Evolutionary conservation across 2,797 vertebrate genomes (phyloP), one percentile per base, ranked within the genome.

Genomic region (Fratercula arctica): DNA sequence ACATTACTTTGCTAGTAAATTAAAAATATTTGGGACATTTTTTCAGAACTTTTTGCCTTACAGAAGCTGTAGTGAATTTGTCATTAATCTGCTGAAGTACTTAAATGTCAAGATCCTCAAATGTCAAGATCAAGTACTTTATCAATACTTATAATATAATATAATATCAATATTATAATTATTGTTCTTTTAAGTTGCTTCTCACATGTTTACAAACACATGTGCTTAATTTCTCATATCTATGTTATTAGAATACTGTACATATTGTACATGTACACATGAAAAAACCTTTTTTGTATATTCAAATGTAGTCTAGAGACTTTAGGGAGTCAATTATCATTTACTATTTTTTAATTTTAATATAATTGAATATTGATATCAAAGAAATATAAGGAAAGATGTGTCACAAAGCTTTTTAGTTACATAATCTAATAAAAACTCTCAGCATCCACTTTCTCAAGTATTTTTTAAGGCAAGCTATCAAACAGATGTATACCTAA

Each of bases 61-160:
- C 24, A 51, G 78, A 95, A 88, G 43, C 24, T 64, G 16, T 26
- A 70, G 51, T 69, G 73, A 88, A 57, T 89, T 89, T 95, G 68
- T 57, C 43, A 83, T 92, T 43, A 94, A 51, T 14, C 7, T 77
- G 29, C 11, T 90, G 73, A 97, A 91, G 53, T 87, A 50, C 19
- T 93, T 91, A 96, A 92, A 93, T 91, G 45, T 90, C 83, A 97
- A 78, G n/a, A 94, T 46, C 46, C 20, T 46, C 46, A 46, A 46
- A 46, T 46, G 46, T 46, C 20, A 46, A 46, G 46, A 46, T 94
- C 60, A 89, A 92, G 66, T 77, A 76, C 17, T 63, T 95, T n/a
- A 21, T 59, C 2, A 1, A 57, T 63, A 53, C 85, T 93, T 89
- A n/a, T 50, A 72, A 68, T 79, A 59, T 14, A 26, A 60, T 80